Evolutionary conservation across 1,140 invertebrate species (phyloP).

Genomic region (Tetranychus urticae): DNA sequence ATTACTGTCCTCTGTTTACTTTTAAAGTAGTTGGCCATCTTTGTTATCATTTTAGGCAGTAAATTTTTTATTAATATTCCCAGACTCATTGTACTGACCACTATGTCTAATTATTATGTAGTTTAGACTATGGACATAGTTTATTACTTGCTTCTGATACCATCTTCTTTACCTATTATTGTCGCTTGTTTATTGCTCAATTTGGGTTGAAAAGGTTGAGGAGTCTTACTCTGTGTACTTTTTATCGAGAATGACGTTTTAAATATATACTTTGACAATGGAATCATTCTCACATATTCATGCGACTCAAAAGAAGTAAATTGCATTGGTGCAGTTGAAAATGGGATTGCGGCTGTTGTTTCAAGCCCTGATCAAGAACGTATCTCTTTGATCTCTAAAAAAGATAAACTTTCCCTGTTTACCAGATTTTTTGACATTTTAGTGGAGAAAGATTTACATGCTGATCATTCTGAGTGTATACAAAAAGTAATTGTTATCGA

Average conservation of each 20-base stretch:
- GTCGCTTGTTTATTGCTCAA: background rate
- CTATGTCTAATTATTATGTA: too few species aligned
- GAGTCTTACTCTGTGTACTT: background rate
- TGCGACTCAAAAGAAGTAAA: background rate
- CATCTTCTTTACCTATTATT: background rate
- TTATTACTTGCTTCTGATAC: background rate
- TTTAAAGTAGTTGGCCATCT: too few species aligned
- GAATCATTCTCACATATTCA: background rate
- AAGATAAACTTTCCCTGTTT: conserved; percentile 8
- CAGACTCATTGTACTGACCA: too few species aligned
- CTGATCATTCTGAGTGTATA: conserved; percentile 3
- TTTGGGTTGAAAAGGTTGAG: background rate
- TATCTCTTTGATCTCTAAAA: conserved; percentile 27
- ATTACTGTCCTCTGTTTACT: too few species aligned
- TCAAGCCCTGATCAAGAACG: conserved; percentile 43
- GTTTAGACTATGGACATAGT: background rate
- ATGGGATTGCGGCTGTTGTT: conserved; percentile 25
- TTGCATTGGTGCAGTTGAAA: background rate
- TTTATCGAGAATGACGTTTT: background rate
- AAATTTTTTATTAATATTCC: too few species aligned
- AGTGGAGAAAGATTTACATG: background rate
- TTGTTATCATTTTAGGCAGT: too few species aligned
- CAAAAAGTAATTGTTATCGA: conserved; percentile 42
- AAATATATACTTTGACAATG: background rate
- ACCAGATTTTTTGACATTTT: background rate